phyloP scores from a whole-genome alignment of 2,797 vertebrate genomes.

The Xiphophorus birchmanni region DNA sequence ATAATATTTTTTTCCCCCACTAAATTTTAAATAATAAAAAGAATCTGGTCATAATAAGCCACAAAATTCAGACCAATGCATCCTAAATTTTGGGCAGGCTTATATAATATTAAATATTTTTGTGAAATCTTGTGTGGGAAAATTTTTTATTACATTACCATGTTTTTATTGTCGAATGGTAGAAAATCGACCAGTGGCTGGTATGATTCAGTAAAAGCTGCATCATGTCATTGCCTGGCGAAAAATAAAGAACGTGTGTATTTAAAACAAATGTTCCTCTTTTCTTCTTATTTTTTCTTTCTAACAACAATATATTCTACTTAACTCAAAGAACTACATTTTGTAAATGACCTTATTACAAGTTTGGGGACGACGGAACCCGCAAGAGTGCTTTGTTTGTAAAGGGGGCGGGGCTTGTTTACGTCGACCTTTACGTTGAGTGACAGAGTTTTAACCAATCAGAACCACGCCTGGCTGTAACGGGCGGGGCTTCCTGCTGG shows the following conservation, averaged over 20 bases:
- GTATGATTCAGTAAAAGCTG: background rate
- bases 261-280: background rate
- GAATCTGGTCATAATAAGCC: too few species aligned
- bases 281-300: background rate
- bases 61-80: background rate
- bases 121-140: background rate
- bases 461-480: background rate
- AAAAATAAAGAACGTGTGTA: background rate
- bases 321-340: background rate
- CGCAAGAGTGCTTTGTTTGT: background rate
- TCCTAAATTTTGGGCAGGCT: background rate
- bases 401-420: background rate
- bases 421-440: conserved; percentile 27
- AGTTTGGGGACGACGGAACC: background rate
- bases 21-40: too few species aligned
- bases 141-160: background rate
- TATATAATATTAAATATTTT: background rate
- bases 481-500: conserved; percentile 48
- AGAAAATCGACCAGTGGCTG: background rate
- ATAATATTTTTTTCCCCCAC: too few species aligned
- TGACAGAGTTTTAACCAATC: conserved; percentile 60
- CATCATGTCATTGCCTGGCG: background rate
- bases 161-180: background rate
- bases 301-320: background rate
- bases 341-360: background rate